Evolutionary conservation across 2,888 invertebrate genomes (phyloP), one percentile per base, ranked within the genome.

Genomic region (Eupeodes latifasciatus): DNA sequence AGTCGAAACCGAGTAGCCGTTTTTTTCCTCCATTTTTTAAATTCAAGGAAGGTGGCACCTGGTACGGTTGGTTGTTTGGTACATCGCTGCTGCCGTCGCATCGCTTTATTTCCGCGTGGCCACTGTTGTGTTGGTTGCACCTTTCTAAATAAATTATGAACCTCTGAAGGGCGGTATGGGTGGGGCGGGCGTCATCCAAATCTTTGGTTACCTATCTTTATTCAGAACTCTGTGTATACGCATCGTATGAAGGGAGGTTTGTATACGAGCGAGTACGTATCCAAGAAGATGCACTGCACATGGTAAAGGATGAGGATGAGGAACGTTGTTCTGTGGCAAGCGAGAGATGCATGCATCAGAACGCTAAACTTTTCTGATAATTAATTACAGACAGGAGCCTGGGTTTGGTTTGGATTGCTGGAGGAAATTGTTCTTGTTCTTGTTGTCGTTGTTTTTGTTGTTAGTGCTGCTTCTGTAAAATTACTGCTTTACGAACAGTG

Each of bases 311-410:
- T 40, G 62, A 16, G 72, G n/a, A 49, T 40, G 62, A 16, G 61
- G 34, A 55, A 75, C 16, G 71, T 19, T 64, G 79, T 76, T 66
- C 40, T 71, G 61, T 55, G 76, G 79, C 67, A 59, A 80, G 79
- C 67, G 53, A 80, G 72, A 34, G 51, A 72, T 59, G 80, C 75
- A 66, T 72, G 83, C 87, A 82, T 79, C 78, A 71, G 40, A 77
- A 67, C 84, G 74, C 77, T 74, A 78, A 84, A 84, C 77, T 88
- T 88, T 84, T 77, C 84, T 88, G 87, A 88, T 88, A 84, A 88
- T 88, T 88, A 84, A 88, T 88, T 84, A 81, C 62, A 84, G 67
- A 81, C 44, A 81, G 62, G 77, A 83, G 80, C 55, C 64, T 36
- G 34, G 36, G 16, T 55, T 19, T 66, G 40, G 40, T 40, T 40